These are phyloP conservation scores for Lepidonotus clava DNA, from an alignment of 2,888 invertebrate species.

Conservation along the genomic window DNA sequence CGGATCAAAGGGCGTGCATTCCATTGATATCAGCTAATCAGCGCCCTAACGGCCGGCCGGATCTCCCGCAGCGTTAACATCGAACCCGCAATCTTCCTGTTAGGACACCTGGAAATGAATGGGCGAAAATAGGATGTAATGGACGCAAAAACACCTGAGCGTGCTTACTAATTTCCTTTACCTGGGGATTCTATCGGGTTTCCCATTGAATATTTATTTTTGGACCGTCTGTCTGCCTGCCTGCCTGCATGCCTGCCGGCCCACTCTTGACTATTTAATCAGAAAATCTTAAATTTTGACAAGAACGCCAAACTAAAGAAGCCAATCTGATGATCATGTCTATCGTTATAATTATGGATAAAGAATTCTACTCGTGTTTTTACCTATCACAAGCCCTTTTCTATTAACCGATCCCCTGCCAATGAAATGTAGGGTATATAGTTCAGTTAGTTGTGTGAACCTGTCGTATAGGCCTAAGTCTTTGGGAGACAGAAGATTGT, in stretches of 20 bases:
- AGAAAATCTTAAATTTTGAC: background rate
- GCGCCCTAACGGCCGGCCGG: background rate
- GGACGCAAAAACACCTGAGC: background rate
- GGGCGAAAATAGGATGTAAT: background rate
- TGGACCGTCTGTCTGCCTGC: background rate
- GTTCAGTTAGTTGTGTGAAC: no score
- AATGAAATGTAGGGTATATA: no score
- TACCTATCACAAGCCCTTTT: no score
- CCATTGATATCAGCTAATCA: constrained; percentile 45
- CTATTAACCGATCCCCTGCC: no score
- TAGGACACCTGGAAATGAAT: constrained; percentile 36
- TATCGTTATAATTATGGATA: no score
- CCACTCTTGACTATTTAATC: background rate
- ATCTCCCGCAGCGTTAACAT: constrained; percentile 23
- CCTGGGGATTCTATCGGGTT: background rate
- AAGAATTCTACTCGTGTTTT: no score
- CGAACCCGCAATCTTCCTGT: constrained; percentile 2
- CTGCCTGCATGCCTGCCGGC: background rate
- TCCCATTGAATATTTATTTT: background rate
- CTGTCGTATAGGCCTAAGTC: no score
- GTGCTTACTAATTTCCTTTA: background rate
- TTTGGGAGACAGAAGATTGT: no score
- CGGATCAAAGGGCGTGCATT: constrained; percentile 13
- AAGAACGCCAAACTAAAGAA: no score
- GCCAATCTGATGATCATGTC: no score